Base-by-base conservation (phyloP, 2,113 vertebrate genomes). In the Myodes glareolus region DNA sequence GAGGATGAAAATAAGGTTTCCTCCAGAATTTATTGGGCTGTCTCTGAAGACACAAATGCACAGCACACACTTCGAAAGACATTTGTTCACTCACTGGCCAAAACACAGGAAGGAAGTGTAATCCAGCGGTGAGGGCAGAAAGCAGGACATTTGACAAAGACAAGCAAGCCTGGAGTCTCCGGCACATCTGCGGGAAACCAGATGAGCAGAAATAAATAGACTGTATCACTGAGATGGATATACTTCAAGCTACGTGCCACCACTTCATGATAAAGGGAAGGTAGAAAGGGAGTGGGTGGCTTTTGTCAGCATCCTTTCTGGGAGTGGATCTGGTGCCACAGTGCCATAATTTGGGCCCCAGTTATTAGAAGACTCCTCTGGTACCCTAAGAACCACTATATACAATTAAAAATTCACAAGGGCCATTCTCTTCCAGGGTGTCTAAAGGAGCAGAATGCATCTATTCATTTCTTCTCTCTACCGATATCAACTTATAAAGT, bases 1-100 rank as follows among this genome's bases (percentile, higher is more conserved):
- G 36, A 95, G 21, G 39, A 23, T 93, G 42, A 19, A 88, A 88
- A 78, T 52, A 47, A 91, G 33, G 55, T 82, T 96, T 95, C 75
- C 73, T 88, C 61, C 65, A 52, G 52, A n/a, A 90, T 65, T 76
- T 47, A 81, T 63, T 25, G 9, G 2, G 31, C 19, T 8, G 14
- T 70, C 87, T 90, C 50, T 61, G 55, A 72, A 58, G 65, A 85
- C 5, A 90, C 12, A 93, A 61, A 23, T 31, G 6, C 7, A 85
- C 7, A 91, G 58, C 19, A 47, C n/a, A 52, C 27, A 36, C 17
- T 55, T 90, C 29, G 25, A 33, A 86, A 75, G 25, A 14, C 65
- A 50, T 70, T 42, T 67, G 29, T 58, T 93, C 19, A 21, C 3
- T 92, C 19, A 82, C 4, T 27, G n/a, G 63, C 27, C 61, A 90